Evolutionary conservation across 2,888 invertebrate genomes (phyloP).

Genomic region (Orthosia cruda): DNA sequence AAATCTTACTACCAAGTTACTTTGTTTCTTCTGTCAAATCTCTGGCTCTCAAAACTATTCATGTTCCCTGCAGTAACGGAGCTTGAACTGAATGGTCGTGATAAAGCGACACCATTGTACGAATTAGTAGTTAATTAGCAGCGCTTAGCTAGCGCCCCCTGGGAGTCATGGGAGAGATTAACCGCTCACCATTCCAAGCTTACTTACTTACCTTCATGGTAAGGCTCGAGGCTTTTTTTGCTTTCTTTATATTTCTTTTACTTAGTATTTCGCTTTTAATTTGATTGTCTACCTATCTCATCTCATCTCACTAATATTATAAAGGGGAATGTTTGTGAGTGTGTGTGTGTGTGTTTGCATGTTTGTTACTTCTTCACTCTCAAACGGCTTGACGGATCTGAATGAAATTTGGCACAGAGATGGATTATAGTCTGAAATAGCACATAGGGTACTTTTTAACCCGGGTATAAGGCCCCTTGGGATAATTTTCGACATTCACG

Average conservation of each 20-base stretch:
- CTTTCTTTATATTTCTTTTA: not conserved
- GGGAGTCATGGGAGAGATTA: constrained; percentile 37
- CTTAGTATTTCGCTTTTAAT: not conserved
- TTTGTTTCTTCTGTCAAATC: constrained; percentile 1
- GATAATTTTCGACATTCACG: too few species aligned
- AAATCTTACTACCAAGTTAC: not conserved
- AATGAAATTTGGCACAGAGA: too few species aligned
- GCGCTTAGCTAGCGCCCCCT: constrained; percentile 37
- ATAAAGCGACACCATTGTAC: constrained; percentile 47
- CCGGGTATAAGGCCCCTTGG: too few species aligned
- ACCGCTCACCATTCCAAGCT: constrained; percentile 31
- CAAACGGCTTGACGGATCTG: too few species aligned
- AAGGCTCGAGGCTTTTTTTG: not conserved
- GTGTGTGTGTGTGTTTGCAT: too few species aligned
- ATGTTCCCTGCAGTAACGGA: constrained; percentile 13
- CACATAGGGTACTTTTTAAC: too few species aligned
- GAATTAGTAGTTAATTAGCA: constrained; percentile 56
- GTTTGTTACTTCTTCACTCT: too few species aligned
- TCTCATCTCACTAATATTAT: too few species aligned
- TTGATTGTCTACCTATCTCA: too few species aligned
- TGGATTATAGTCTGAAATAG: too few species aligned
- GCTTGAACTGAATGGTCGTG: constrained; percentile 32
- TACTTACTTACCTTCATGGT: not conserved
- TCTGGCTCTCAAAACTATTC: constrained; percentile 27
- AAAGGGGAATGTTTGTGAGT: too few species aligned